Evolutionary conservation across 2,888 invertebrate genomes (phyloP).

Genomic region (Agriopis aurantiaria): DNA sequence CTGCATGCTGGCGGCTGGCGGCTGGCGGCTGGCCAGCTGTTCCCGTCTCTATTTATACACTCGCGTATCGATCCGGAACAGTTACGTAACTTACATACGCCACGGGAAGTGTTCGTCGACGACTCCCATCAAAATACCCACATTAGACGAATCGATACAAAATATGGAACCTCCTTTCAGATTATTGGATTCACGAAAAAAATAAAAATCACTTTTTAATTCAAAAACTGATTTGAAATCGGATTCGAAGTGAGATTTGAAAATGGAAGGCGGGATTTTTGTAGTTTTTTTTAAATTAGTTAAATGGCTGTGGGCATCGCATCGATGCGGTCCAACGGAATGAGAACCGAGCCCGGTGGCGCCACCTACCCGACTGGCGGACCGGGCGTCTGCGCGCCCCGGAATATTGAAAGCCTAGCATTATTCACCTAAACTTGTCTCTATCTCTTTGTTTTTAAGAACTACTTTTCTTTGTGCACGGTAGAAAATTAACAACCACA

Average conservation of each 20-base stretch:
- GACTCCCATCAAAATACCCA: slow-evolving; percentile 66
- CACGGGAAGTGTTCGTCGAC: slow-evolving; percentile 70
- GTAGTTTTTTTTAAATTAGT: slow-evolving; percentile 55
- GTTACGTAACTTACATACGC: slow-evolving; percentile 80
- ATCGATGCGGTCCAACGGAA: slow-evolving; percentile 45
- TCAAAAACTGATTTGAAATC: slow-evolving; percentile 17
- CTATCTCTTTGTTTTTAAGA: slow-evolving; percentile 47
- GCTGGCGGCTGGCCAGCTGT: slow-evolving; percentile 81
- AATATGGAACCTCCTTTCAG: slow-evolving; percentile 32
- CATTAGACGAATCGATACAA: slow-evolving; percentile 55
- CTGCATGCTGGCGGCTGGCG: slow-evolving; percentile 81
- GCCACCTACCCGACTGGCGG: slow-evolving; percentile 75
- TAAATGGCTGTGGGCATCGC: slow-evolving; percentile 60
- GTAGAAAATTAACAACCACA: slow-evolving; percentile 38
- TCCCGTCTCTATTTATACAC: slow-evolving; percentile 82
- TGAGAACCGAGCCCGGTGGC: slow-evolving; percentile 72
- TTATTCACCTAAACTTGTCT: slow-evolving; percentile 47
- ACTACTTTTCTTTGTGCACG: slow-evolving; percentile 49
- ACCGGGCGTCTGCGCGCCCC: slow-evolving; percentile 73
- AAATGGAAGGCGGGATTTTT: slow-evolving; percentile 69
- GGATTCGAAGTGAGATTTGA: slow-evolving; percentile 30
- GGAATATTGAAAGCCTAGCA: slow-evolving; percentile 44
- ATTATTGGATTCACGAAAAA: slow-evolving; percentile 13
- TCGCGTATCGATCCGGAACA: slow-evolving; percentile 81
- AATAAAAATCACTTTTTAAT: slow-evolving; percentile 15